Percentiles rank a stretch among this genome's conserved stretches.
phyloP scores from a whole-genome alignment of 1,140 invertebrate species.

The Calliphora vicina region DNA sequence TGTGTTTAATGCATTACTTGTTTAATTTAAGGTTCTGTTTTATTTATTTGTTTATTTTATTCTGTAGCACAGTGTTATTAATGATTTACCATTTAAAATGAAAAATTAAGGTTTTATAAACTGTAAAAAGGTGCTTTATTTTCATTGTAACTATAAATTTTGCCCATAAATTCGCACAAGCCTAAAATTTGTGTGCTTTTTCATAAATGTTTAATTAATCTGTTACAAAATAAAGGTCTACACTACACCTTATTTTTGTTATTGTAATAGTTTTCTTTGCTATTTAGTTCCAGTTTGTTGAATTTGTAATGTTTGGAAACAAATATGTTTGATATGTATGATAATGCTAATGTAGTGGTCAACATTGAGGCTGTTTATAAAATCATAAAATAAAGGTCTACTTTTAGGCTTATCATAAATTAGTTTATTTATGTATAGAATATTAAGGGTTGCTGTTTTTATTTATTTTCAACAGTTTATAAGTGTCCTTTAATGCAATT shows the following conservation, averaged over 20 bases:
- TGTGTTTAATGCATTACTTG: too few relatives aligned
- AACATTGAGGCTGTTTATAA: conserved; percentile 13
- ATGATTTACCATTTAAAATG: too few relatives aligned
- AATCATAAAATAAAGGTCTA: conserved; percentile 23
- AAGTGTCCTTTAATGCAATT: conserved; percentile 22
- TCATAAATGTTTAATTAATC: not conserved
- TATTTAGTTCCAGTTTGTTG: not conserved
- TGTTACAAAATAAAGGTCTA: not conserved
- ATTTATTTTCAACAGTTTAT: not conserved
- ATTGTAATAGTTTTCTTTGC: too few relatives aligned
- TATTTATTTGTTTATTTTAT: too few relatives aligned
- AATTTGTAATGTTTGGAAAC: not conserved
- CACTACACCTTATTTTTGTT: too few relatives aligned
- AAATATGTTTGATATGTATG: too few relatives aligned
- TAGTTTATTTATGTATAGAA: not conserved
- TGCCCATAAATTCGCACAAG: too few relatives aligned
- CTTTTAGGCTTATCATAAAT: conserved; percentile 26
- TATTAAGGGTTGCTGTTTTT: not conserved
- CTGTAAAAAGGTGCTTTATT: too few relatives aligned
- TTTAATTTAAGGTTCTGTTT: too few relatives aligned
- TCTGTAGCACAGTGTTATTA: too few relatives aligned
- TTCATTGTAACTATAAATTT: too few relatives aligned
- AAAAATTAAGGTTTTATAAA: too few relatives aligned
- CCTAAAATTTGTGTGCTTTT: not conserved
- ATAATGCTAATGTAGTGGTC: not conserved